Base-by-base conservation (phyloP, 2,113 vertebrate species). In the Atrichornis clamosus region DNA sequence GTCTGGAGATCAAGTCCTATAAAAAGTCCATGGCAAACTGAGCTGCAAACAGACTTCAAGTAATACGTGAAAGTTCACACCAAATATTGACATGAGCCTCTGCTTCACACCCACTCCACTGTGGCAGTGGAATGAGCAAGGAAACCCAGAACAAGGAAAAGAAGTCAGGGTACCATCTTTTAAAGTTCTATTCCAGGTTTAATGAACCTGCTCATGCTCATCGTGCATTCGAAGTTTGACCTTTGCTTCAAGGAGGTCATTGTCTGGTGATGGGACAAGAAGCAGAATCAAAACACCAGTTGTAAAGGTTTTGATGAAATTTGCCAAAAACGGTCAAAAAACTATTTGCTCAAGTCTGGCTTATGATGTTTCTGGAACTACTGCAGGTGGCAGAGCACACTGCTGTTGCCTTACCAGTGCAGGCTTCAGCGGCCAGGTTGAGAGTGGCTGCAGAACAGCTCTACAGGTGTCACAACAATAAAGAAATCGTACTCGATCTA, bases 321-420 rank as follows among this genome's bases (percentile, higher is more conserved):
- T 77, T 86, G 47, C 63, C 82, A 32, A 60, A 80, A 94, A 85
- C n/a, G 37, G 58, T 82, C 49, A 69, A 65, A 79, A 87, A 69
- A 15, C 44, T n/a, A 28, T 59, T 81, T 64, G 32, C 55, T 53
- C 0, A 2, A 84, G 78, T 35, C n/a, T 85, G 85, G 72, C 33
- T 93, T 30, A 3, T 44, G 84, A 58, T 83, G 90, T 11, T 84
- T 92, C 89, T 94, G 82, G 75, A 95, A n/a, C 67, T 44, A 4
- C n/a, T 30, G 75, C 22, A 89, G 69, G 58, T 53, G 65, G 69
- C 50, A 90, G 37, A 9, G 9, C 23, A n/a, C 27, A 15, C 26
- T 59, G 83, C 52, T 82, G 49, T 28, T 46, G 23, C 28, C 56
- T 23, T 35, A 49, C 20, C 37, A 73, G 70, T 0, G 20, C 1